Conservation (phyloP, 2,888 invertebrate genomes). For the Camponotus fellah region DNA sequence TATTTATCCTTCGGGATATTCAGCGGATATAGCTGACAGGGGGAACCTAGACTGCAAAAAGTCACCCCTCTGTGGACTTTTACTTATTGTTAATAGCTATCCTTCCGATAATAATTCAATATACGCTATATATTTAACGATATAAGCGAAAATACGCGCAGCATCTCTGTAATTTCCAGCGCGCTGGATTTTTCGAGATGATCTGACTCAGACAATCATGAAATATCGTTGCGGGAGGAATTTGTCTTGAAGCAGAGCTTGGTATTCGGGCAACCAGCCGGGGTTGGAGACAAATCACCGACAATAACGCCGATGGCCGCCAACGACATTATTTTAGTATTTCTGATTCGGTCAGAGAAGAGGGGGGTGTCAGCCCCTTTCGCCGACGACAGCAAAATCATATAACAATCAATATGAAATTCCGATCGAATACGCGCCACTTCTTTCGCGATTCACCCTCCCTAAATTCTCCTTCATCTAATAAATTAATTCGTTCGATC, state of each 20-base stretch:
- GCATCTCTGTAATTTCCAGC: slow-evolving; percentile 21
- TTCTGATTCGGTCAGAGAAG: slow-evolving; percentile 61
- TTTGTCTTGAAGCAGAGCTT: slow-evolving; percentile 48
- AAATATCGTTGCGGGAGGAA: slow-evolving; percentile 49
- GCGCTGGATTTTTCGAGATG: slow-evolving; percentile 45
- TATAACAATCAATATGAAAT: slow-evolving; percentile 78
- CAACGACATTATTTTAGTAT: slow-evolving; percentile 78
- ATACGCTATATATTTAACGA: slow-evolving; percentile 4
- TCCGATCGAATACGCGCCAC: slow-evolving; percentile 47
- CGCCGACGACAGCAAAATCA: slow-evolving; percentile 71
- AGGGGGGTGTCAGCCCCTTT: slow-evolving; percentile 55
- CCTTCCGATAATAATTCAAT: slow-evolving; percentile 10
- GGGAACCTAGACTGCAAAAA: neutral
- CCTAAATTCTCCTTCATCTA: slow-evolving; percentile 38
- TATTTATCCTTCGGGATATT: neutral
- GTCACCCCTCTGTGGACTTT: neutral
- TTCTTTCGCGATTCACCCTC: slow-evolving; percentile 24
- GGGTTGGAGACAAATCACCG: slow-evolving; percentile 75
- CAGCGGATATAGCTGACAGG: neutral
- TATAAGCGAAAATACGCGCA: slow-evolving; percentile 17
- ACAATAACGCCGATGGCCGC: slow-evolving; percentile 78
- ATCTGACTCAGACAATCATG: slow-evolving; percentile 52
- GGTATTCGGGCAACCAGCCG: slow-evolving; percentile 31
- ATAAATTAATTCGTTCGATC: slow-evolving; percentile 53
- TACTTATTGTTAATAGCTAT: neutral